phyloP scores from a whole-genome alignment of 2,113 vertebrate genomes.

The Ciconia maguari region DNA sequence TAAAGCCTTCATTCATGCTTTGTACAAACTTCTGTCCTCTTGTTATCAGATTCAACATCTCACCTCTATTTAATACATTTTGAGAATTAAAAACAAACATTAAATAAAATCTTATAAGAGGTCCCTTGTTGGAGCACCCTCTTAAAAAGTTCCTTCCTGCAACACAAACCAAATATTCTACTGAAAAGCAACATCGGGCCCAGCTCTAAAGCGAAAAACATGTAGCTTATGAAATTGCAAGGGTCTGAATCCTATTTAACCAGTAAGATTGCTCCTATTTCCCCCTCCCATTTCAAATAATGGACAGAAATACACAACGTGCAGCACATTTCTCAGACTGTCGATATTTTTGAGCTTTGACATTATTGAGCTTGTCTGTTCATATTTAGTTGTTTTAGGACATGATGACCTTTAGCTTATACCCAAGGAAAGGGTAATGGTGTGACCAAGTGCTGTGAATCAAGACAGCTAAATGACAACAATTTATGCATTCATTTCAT shows the following conservation, averaged over 20 bases:
- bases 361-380: neutral
- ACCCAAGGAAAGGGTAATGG: neutral
- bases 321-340: neutral
- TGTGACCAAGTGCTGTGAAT: neutral
- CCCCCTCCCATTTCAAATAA: neutral
- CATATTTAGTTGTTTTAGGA: constrained; percentile 10
- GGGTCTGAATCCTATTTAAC: neutral
- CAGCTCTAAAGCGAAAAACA: neutral
- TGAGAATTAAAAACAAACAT: constrained; percentile 16
- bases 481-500: neutral
- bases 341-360: neutral
- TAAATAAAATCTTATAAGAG: neutral
- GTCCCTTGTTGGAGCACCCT: neutral
- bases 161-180: neutral
- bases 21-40: neutral
- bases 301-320: neutral
- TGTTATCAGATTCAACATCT: constrained; percentile 10
- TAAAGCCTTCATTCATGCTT: constrained; percentile 20
- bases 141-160: neutral
- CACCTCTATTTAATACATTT: neutral
- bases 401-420: neutral
- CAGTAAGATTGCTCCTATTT: neutral
- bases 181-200: neutral
- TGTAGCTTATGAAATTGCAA: neutral
- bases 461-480: neutral